Percentiles rank a stretch among this genome's conserved stretches.
Evolutionary conservation across 2,113 vertebrate genomes (phyloP).

Genomic region (Lethenteron reissneri): DNA sequence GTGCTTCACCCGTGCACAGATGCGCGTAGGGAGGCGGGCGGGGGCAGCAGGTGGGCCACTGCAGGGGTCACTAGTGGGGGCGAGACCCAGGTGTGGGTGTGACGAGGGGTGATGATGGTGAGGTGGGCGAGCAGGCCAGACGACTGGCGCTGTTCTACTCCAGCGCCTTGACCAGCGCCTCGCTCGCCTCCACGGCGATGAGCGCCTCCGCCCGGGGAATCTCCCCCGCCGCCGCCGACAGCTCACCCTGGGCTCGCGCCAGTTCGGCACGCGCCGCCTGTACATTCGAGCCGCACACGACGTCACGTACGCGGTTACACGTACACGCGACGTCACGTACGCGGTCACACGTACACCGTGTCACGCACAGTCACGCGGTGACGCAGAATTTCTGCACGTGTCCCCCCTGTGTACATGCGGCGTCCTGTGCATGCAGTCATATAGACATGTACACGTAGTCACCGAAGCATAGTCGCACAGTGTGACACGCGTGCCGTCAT

Average conservation of each 20-base stretch:
- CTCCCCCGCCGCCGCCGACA: conserved; percentile 32
- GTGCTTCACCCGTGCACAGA: too few relatives aligned
- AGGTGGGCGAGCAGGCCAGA: too few relatives aligned
- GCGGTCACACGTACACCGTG: neutral
- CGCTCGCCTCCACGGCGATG: conserved; percentile 64
- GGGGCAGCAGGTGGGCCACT: too few relatives aligned
- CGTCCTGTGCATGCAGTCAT: conserved; percentile 17
- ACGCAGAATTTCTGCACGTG: conserved; percentile 20
- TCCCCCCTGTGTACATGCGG: conserved; percentile 40
- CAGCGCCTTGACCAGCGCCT: conserved; percentile 75
- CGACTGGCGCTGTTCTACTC: conserved; percentile 21
- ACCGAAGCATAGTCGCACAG: neutral
- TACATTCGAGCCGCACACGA: neutral
- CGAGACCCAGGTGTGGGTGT: too few relatives aligned
- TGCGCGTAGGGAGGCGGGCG: too few relatives aligned
- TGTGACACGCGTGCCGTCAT: too few relatives aligned
- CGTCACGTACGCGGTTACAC: neutral
- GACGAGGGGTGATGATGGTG: too few relatives aligned
- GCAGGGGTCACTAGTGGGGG: too few relatives aligned
- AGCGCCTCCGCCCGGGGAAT: conserved; percentile 43
- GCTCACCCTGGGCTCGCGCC: conserved; percentile 50
- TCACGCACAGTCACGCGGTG: neutral
- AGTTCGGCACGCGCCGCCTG: conserved; percentile 65
- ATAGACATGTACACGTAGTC: neutral
- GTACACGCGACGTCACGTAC: too few relatives aligned